These are phyloP conservation scores for Cossypha niveicapilla DNA, from an alignment of 2,797 vertebrate species.

Conservation along the genomic window DNA sequence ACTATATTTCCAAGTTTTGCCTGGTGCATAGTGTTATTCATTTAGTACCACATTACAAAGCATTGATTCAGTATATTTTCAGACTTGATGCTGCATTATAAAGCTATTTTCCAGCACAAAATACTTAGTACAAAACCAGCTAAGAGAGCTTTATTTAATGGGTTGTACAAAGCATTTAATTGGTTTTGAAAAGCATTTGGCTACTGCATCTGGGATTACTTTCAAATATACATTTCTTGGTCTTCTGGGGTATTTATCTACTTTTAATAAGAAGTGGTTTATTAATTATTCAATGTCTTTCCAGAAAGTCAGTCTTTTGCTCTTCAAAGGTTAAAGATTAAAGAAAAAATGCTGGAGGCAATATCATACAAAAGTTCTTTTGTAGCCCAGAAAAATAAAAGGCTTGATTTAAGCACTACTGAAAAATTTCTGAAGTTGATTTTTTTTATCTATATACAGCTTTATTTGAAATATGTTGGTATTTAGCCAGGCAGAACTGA, in stretches of 20 bases:
- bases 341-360: slow-evolving; percentile 29
- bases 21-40: not conserved
- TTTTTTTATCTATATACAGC: not conserved
- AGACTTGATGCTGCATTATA: not conserved
- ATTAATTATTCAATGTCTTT: not conserved
- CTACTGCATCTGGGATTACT: not conserved
- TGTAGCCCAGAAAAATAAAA: slow-evolving; percentile 30
- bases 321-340: slow-evolving; percentile 58
- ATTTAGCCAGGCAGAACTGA: slow-evolving; percentile 5
- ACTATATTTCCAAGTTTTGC: not conserved
- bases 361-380: slow-evolving; percentile 51
- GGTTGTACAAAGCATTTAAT: not conserved
- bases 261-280: not conserved
- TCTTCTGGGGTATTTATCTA: not conserved
- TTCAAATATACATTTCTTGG: not conserved
- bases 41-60: slow-evolving; percentile 24
- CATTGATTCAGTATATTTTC: slow-evolving; percentile 33
- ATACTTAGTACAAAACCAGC: not conserved
- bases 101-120: not conserved
- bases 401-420: not conserved
- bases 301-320: slow-evolving; percentile 34
- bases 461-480: not conserved
- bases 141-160: slow-evolving; percentile 12
- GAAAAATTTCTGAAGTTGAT: slow-evolving; percentile 29
- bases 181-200: slow-evolving; percentile 22